A percentile compares a stretch with the other conserved stretches of the same genome.
Evolutionary conservation across 2,888 invertebrate species (phyloP).

Genomic region (Silvanus unidentatus): DNA sequence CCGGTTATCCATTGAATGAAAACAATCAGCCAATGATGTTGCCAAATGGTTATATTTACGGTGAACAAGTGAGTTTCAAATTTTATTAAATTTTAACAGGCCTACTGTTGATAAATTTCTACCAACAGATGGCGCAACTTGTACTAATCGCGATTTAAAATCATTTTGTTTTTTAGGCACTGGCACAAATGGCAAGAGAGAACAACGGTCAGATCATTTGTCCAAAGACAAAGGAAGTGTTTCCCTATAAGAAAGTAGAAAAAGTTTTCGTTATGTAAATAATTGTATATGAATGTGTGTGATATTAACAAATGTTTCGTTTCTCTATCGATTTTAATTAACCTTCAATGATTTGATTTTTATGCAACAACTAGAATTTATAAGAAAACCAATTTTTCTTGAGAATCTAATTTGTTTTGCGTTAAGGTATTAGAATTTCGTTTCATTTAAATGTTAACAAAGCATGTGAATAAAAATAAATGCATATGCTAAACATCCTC

Average conservation of each 20-base stretch:
- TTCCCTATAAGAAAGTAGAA: conserved; percentile 84
- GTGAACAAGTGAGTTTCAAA: conserved; percentile 69
- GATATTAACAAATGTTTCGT: no score
- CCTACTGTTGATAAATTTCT: background rate
- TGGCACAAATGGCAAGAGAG: conserved; percentile 83
- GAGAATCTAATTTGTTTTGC: no score
- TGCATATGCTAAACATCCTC: no score
- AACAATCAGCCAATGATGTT: conserved; percentile 98
- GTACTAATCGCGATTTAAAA: background rate
- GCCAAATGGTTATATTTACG: conserved; percentile 97
- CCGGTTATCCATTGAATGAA: conserved; percentile 88
- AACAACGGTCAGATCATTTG: conserved; percentile 90
- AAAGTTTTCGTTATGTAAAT: conserved; percentile 95
- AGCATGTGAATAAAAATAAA: no score
- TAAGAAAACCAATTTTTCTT: no score
- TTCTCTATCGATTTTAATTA: no score
- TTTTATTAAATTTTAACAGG: background rate
- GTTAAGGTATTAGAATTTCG: no score
- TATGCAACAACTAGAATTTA: no score
- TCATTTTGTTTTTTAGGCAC: conserved; percentile 55
- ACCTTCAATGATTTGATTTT: no score
- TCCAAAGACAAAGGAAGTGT: conserved; percentile 90
- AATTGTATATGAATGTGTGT: background rate
- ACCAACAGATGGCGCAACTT: no score
- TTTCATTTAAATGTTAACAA: no score